Percentiles rank a stretch among this genome's conserved stretches.
Evolutionary conservation across 2,888 invertebrate genomes (phyloP).

Genomic region (Allophyes oxyacanthae): DNA sequence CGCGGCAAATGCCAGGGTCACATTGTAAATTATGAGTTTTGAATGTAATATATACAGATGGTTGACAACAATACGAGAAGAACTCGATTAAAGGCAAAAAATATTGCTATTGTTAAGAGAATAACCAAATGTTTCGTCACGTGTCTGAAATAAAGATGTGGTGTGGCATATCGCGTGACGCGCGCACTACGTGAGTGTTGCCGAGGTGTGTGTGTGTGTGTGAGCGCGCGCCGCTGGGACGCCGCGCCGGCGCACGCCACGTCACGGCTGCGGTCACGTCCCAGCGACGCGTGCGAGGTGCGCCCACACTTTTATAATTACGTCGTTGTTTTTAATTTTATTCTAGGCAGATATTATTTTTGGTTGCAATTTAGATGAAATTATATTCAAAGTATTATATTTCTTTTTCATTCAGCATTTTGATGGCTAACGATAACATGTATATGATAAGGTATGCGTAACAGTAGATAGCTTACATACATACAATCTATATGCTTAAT

Average conservation of each 20-base stretch:
- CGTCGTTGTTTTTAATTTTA: conserved; percentile 76
- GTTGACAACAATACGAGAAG: too few species aligned
- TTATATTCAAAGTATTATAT: conserved; percentile 53
- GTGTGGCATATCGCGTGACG: too few species aligned
- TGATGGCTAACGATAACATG: conserved; percentile 45
- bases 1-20: too few species aligned
- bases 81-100: too few species aligned
- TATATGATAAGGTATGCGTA: conserved; percentile 44
- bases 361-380: conserved; percentile 66
- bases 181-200: conserved; percentile 21
- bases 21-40: too few species aligned
- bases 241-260: too few species aligned
- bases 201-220: conserved; percentile 33
- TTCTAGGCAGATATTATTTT: conserved; percentile 75
- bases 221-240: conserved; percentile 6
- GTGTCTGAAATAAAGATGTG: neutral
- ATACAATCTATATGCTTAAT: conserved; percentile 66
- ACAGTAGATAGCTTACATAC: conserved; percentile 65
- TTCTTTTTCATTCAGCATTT: conserved; percentile 57
- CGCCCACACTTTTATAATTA: conserved; percentile 41
- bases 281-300: neutral
- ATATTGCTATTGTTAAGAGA: too few species aligned
- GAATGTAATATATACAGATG: too few species aligned
- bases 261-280: too few species aligned
- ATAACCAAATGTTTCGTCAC: too few species aligned